Evolutionary conservation across 1,140 invertebrate species (phyloP).

Genomic region (Aphis gossypii): DNA sequence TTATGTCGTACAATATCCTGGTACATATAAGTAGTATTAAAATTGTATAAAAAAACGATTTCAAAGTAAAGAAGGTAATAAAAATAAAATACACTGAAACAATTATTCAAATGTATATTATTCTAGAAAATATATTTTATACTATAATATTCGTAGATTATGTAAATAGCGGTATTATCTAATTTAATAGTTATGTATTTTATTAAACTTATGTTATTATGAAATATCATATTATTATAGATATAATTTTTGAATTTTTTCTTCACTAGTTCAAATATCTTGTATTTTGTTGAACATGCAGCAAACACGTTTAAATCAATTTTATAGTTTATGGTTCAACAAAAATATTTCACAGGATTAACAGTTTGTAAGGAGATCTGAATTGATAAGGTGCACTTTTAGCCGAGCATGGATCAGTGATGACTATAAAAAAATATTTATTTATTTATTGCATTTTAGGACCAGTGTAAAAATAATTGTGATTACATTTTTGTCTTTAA

Average conservation of each 20-base stretch:
- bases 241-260: background rate
- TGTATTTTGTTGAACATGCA: too few relatives aligned
- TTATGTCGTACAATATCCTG: background rate
- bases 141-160: background rate
- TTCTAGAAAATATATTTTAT: background rate
- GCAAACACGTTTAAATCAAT: too few relatives aligned
- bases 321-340: too few relatives aligned
- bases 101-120: background rate
- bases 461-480: too few relatives aligned
- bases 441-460: too few relatives aligned
- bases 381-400: too few relatives aligned
- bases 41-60: slow-evolving; percentile 11
- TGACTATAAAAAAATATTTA: too few relatives aligned
- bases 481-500: too few relatives aligned
- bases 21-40: background rate
- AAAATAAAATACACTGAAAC: background rate
- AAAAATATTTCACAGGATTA: too few relatives aligned
- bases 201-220: background rate
- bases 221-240: background rate
- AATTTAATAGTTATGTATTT: background rate
- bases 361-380: too few relatives aligned
- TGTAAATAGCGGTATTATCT: background rate
- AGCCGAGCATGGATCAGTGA: too few relatives aligned
- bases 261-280: background rate
- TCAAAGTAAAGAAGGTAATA: background rate